A percentile compares a stretch with the other conserved stretches of the same genome.
Evolutionary conservation across 2,797 vertebrate genomes (phyloP).

Genomic region (Gymnopithys bicolor): DNA sequence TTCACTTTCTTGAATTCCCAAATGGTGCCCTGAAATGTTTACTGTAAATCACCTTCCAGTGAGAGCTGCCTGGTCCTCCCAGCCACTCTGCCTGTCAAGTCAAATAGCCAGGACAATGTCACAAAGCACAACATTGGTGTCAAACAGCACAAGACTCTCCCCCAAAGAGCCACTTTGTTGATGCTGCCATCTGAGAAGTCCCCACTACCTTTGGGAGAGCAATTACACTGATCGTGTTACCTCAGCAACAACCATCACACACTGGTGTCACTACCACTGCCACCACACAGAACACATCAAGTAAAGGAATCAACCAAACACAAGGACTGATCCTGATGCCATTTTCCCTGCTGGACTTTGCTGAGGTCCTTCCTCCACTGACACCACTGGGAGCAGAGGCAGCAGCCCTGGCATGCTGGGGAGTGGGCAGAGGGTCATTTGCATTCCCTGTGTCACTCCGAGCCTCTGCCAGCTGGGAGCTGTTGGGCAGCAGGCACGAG

Average conservation of each 20-base stretch:
- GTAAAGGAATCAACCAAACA: not conserved
- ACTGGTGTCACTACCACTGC: not conserved
- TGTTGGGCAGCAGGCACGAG: not conserved
- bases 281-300: not conserved
- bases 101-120: not conserved
- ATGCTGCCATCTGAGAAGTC: not conserved
- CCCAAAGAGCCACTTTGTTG: not conserved
- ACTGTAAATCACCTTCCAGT: not conserved
- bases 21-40: not conserved
- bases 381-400: rapidly evolving
- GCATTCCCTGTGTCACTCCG: not conserved
- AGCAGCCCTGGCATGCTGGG: not conserved
- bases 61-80: not conserved
- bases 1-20: not conserved
- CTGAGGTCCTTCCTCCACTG: not conserved
- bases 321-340: not conserved
- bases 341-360: not conserved
- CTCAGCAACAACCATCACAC: constrained; percentile 59
- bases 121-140: rapidly evolving
- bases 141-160: not conserved
- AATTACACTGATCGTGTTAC: constrained; percentile 1
- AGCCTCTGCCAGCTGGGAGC: not conserved
- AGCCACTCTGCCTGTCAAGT: not conserved
- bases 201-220: not conserved
- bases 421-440: not conserved